Percentiles rank a stretch among this genome's conserved stretches.
phyloP scores from a whole-genome alignment of 2,797 vertebrate genomes.

The Enoplosus armatus region DNA sequence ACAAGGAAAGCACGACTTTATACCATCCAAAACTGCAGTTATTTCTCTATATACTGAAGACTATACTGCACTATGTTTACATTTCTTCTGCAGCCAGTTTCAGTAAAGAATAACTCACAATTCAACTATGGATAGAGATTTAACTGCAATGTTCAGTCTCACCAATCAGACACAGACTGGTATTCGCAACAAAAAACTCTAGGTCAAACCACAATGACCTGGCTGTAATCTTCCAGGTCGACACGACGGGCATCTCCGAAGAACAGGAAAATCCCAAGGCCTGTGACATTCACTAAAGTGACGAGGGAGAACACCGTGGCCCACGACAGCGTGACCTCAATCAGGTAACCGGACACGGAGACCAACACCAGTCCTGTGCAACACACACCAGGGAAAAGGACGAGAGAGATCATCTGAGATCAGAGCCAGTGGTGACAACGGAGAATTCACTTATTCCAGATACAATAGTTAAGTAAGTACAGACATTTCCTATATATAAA shows the following conservation, averaged over 20 bases:
- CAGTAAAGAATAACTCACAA: background rate
- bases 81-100: background rate
- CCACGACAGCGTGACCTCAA: slow-evolving; percentile 80
- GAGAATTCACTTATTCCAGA: background rate
- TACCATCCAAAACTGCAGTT: background rate
- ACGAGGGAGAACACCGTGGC: slow-evolving; percentile 73
- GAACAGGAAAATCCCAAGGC: slow-evolving; percentile 73
- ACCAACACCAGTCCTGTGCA: slow-evolving; percentile 78
- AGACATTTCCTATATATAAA: background rate
- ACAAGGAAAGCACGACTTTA: background rate
- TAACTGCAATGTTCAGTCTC: background rate
- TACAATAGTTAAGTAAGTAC: background rate
- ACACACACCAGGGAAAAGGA: slow-evolving; percentile 13
- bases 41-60: background rate
- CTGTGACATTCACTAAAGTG: slow-evolving; percentile 69
- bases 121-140: background rate
- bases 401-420: background rate
- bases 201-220: slow-evolving; percentile 28
- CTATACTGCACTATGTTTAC: background rate
- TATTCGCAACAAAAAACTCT: background rate
- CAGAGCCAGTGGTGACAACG: background rate
- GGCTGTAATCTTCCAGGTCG: slow-evolving; percentile 49
- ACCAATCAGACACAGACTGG: background rate
- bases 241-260: slow-evolving; percentile 78
- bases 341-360: slow-evolving; percentile 80